Evolutionary conservation across 2,113 vertebrate genomes (phyloP).

Genomic region (Hassar affinis): DNA sequence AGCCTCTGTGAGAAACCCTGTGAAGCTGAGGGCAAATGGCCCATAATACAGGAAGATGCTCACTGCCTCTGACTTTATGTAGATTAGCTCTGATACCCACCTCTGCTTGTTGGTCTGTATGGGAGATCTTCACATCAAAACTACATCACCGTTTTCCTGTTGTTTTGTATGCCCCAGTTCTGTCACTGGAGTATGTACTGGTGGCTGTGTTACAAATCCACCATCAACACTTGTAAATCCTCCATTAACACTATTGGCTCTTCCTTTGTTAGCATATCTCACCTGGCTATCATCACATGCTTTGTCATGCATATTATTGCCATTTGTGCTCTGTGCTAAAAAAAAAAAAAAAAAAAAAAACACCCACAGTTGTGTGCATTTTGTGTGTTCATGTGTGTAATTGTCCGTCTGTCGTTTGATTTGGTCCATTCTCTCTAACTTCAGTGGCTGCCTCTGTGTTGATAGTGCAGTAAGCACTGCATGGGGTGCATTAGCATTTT

Average conservation of each 20-base stretch:
- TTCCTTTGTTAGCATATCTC: constrained; percentile 26
- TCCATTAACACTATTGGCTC: constrained; percentile 30
- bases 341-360: neutral
- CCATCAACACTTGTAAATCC: constrained; percentile 29
- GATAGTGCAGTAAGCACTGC: constrained; percentile 68
- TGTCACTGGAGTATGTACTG: constrained; percentile 37
- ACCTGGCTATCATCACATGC: constrained; percentile 23
- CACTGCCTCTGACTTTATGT: constrained; percentile 28
- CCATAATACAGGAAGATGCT: constrained; percentile 21
- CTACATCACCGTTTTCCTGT: neutral
- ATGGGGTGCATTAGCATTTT: constrained; percentile 73
- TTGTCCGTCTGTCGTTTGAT: constrained; percentile 64
- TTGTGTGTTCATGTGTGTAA: constrained; percentile 64
- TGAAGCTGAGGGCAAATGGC: constrained; percentile 5
- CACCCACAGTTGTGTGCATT: constrained; percentile 53
- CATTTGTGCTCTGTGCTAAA: neutral
- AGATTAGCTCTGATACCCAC: constrained; percentile 35
- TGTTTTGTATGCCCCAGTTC: constrained; percentile 29
- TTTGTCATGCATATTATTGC: constrained; percentile 24
- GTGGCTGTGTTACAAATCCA: constrained; percentile 38
- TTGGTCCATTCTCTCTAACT: constrained; percentile 61
- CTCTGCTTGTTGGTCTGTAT: constrained; percentile 2
- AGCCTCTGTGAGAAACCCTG: constrained; percentile 15
- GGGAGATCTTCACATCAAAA: constrained; percentile 32
- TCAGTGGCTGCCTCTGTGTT: constrained; percentile 67